Base-by-base conservation (phyloP, 2,888 invertebrate species). In the Melikaiella ostensackeni region DNA sequence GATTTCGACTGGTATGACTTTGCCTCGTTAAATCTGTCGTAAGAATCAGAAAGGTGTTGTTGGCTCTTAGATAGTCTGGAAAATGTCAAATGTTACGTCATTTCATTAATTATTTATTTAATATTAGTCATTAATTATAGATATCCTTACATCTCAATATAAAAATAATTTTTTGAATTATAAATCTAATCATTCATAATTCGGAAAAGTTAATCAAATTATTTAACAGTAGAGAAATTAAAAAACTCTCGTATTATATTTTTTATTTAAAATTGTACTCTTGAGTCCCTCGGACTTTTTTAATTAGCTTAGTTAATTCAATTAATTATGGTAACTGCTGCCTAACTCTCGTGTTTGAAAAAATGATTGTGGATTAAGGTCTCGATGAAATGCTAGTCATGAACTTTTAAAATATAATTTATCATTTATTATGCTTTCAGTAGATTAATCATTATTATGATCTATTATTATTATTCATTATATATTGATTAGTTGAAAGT, bases 41-140 rank as follows among this genome's bases (percentile, higher is more conserved):
- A 90, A 16, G 88, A 88, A 35, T 89, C 90, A 59, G 87, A 88
- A 16, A 91, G 87, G 76, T 91, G 90, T 78, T 91, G 91, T 79
- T 91, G 91, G 82, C 90, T 91, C 83, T 91, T 91, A 16, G 86
- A 89, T 57, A 91, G 84, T 82, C 91, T 91, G 85, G 38, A 79
- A 80, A n/a, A 59, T 59, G 19, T n/a, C 46, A 24, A 24, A 19
- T n/a, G 21, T 55, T 55, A 4, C 55, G 21, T 55, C 55, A 55
- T 21, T 55, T 30, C 7, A 33, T 57, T n/a, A 50, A 8, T 30
- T 30, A 24, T 21, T 79, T 21, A 50, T 16, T 11, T 11, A 6
- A 16, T 16, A 16, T 5, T 16, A 6, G 1, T 16, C 1, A 42
- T 16, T 42, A 42, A 16, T 42, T 42, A 42, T 0, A 13, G 11